These are phyloP conservation scores for Thamnaconus septentrionalis DNA, from an alignment of 2,113 vertebrate species.

Conservation along the genomic window DNA sequence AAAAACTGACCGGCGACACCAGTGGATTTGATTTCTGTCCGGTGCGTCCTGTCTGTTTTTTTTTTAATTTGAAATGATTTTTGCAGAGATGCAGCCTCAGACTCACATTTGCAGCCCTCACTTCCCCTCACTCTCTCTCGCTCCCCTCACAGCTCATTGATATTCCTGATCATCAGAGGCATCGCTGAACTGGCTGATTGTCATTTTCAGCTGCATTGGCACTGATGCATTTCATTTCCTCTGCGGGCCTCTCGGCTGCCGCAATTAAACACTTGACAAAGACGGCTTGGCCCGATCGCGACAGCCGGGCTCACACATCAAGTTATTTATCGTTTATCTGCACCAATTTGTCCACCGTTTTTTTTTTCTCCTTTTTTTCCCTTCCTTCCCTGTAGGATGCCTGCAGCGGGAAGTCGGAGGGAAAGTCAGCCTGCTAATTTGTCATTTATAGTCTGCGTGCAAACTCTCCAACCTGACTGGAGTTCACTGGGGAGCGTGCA, in stretches of 20 bases:
- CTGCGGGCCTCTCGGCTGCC: constrained; percentile 40
- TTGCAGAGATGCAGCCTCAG: constrained; percentile 47
- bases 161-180: constrained; percentile 68
- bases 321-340: constrained; percentile 54
- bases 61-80: neutral
- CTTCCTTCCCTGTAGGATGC: neutral
- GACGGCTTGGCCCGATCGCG: constrained; percentile 55
- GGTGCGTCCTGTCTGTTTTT: constrained; percentile 1
- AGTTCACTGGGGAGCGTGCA: no score
- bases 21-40: neutral
- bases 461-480: constrained; percentile 29
- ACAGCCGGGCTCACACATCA: neutral
- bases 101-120: constrained; percentile 48
- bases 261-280: constrained; percentile 71
- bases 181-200: constrained; percentile 69
- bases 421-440: constrained; percentile 19
- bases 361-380: no score
- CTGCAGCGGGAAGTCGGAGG: constrained; percentile 21
- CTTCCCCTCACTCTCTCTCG: constrained; percentile 12
- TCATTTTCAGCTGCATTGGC: constrained; percentile 69
- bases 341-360: no score
- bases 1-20: neutral
- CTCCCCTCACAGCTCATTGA: constrained; percentile 65
- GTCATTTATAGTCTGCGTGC: constrained; percentile 46
- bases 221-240: constrained; percentile 63